These are phyloP conservation scores for Oxyura jamaicensis DNA, from an alignment of 2,113 vertebrate genomes.

Conservation along the genomic window DNA sequence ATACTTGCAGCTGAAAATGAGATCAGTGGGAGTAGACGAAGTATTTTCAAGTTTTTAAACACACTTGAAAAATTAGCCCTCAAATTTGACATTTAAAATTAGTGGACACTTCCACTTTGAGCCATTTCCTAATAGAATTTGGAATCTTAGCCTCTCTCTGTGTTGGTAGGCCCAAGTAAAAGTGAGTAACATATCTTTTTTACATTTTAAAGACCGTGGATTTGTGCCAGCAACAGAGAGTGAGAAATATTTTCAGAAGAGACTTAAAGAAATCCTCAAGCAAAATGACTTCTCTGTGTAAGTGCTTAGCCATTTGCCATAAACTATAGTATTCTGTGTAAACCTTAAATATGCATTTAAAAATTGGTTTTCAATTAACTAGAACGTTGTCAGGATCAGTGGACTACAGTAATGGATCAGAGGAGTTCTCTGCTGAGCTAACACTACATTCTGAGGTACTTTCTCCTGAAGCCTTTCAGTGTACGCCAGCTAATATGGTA, in stretches of 20 bases:
- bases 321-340: conserved; percentile 47
- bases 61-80: background rate
- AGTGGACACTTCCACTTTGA: background rate
- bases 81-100: background rate
- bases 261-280: conserved; percentile 92
- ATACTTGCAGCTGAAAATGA: background rate
- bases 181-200: conserved; percentile 56
- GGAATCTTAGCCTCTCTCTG: conserved; percentile 16
- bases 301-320: conserved; percentile 75
- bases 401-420: conserved; percentile 80
- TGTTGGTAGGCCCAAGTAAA: conserved; percentile 45
- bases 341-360: conserved; percentile 46
- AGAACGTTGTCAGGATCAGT: conserved; percentile 86
- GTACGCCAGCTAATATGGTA: conserved; percentile 85
- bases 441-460: conserved; percentile 85
- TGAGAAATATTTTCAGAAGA: conserved; percentile 92
- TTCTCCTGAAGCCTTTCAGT: conserved; percentile 77
- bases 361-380: conserved; percentile 75
- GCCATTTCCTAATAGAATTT: conserved; percentile 16
- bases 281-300: conserved; percentile 93
- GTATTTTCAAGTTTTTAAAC: conserved; percentile 7
- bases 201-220: conserved; percentile 86
- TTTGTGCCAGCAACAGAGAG: conserved; percentile 86
- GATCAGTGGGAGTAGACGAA: background rate
- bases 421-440: conserved; percentile 84